Evolutionary conservation across 2,888 invertebrate species (phyloP).

Genomic region (Oasisia sp.): DNA sequence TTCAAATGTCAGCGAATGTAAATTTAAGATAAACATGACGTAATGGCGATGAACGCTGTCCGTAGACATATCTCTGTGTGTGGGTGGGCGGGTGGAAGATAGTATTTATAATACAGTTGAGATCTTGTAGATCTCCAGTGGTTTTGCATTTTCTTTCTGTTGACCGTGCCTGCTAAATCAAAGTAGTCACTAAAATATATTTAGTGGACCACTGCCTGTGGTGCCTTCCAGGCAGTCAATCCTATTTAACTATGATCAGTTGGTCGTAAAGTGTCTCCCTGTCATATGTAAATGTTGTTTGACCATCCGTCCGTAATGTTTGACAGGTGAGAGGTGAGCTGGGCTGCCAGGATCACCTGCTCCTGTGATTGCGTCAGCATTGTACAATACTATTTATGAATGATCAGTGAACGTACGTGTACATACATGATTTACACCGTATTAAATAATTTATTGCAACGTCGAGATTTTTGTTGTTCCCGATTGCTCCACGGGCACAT

Average conservation of each 20-base stretch:
- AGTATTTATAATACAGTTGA: too few relatives aligned
- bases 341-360: background rate
- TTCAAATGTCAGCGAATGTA: too few relatives aligned
- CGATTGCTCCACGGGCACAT: background rate
- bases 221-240: too few relatives aligned
- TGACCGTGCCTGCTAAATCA: background rate
- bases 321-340: background rate
- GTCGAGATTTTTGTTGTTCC: background rate
- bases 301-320: background rate
- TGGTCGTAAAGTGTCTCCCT: background rate
- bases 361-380: background rate
- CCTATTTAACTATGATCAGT: background rate
- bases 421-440: background rate
- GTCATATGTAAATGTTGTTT: background rate
- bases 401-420: background rate
- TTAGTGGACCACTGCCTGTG: background rate
- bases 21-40: too few relatives aligned
- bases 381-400: background rate
- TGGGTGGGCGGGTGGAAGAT: too few relatives aligned
- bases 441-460: constrained; percentile 13
- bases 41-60: too few relatives aligned
- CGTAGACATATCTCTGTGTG: too few relatives aligned
- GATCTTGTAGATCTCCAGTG: background rate
- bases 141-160: background rate
- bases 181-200: background rate